A percentile compares a stretch with the other conserved stretches of the same genome.
Evolutionary conservation across 2,888 invertebrate species (phyloP).

Genomic region (Netelia melanura): DNA sequence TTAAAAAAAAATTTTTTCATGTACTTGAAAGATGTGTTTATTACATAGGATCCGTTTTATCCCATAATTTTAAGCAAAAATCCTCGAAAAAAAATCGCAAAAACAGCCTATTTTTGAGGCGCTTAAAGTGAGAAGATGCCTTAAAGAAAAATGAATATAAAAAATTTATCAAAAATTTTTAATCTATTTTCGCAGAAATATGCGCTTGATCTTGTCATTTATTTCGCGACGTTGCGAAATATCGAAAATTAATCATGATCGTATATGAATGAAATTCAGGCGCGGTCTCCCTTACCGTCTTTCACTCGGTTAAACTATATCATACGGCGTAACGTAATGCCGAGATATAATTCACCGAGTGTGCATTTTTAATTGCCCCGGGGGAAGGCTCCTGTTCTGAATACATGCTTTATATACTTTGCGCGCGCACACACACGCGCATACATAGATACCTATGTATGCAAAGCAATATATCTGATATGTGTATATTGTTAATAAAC

Average conservation of each 20-base stretch:
- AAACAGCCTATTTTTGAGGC: no score
- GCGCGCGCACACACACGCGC: not conserved
- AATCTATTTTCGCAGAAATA: constrained; percentile 47
- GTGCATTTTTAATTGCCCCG: constrained; percentile 56
- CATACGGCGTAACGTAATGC: constrained; percentile 6
- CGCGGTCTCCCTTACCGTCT: constrained; percentile 17
- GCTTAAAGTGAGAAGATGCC: no score
- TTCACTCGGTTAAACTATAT: constrained; percentile 9
- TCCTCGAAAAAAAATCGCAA: no score
- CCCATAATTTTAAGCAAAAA: no score
- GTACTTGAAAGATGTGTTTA: no score
- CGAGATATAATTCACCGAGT: constrained; percentile 54
- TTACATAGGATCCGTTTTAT: no score
- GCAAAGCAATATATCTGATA: no score
- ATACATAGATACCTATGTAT: not conserved
- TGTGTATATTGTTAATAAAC: constrained; percentile 20
- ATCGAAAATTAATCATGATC: constrained; percentile 49
- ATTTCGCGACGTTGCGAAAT: constrained; percentile 39
- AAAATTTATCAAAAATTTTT: not conserved
- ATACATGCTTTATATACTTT: constrained; percentile 7
- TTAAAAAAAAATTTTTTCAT: no score
- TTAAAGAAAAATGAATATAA: not conserved
- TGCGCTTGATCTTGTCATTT: constrained; percentile 15
- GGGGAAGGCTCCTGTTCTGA: constrained; percentile 35
- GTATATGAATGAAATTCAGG: constrained; percentile 53